Percentiles rank a stretch among this genome's conserved stretches.
phyloP scores from a whole-genome alignment of 1,140 invertebrate genomes.

The Agrilus planipennis region DNA sequence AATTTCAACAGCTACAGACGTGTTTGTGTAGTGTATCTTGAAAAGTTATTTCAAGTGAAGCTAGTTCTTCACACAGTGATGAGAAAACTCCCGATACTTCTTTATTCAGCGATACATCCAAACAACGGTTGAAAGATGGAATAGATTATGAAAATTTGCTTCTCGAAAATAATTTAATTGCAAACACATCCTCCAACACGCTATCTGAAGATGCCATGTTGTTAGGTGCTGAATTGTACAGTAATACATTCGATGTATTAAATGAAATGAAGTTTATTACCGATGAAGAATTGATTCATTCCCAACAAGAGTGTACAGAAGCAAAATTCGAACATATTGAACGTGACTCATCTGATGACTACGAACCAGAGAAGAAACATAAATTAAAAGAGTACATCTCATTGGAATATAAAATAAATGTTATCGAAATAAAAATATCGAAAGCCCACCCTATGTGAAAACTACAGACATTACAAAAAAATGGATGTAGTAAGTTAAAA shows the following conservation, averaged over 20 bases:
- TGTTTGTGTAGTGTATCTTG: too few relatives aligned
- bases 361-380: constrained; percentile 11
- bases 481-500: constrained; percentile 11
- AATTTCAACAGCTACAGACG: too few relatives aligned
- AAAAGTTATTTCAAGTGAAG: too few relatives aligned
- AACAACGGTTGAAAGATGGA: constrained; percentile 1
- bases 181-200: constrained; percentile 1
- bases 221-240: too few relatives aligned
- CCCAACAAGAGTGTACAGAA: neutral
- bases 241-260: too few relatives aligned
- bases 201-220: too few relatives aligned
- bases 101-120: neutral
- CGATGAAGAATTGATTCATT: constrained; percentile 1
- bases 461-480: constrained; percentile 12
- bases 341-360: constrained; percentile 10
- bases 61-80: neutral
- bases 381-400: constrained; percentile 7
- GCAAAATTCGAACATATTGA: neutral
- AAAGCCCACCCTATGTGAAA: constrained; percentile 12
- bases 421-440: constrained; percentile 7
- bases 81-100: neutral
- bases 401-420: constrained; percentile 13
- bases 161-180: neutral
- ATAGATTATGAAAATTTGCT: neutral
- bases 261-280: neutral